A percentile compares a stretch with the other conserved stretches of the same genome.
Evolutionary conservation across 2,113 vertebrate species (phyloP).

Genomic region (Sebastes fasciatus): DNA sequence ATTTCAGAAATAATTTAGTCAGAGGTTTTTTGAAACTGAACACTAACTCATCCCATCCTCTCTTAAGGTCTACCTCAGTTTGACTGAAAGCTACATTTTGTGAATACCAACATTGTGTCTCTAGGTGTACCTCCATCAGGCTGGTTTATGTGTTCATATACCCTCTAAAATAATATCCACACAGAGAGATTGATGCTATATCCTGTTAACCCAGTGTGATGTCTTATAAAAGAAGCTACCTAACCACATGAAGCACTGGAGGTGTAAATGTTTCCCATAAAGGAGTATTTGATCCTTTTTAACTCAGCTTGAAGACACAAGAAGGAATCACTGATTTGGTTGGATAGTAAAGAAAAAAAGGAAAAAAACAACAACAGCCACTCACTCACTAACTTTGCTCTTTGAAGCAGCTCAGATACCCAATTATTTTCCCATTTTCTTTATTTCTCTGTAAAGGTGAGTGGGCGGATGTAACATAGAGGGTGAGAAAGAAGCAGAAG

Average conservation of each 20-base stretch:
- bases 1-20: not conserved
- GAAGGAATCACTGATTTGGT: conserved; percentile 11
- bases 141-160: not conserved
- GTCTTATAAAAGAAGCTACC: not conserved
- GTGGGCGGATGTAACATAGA: conserved; percentile 67
- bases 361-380: conserved; percentile 23
- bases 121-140: not conserved
- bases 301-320: not conserved
- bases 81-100: not conserved
- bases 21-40: not conserved
- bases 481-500: conserved; percentile 62
- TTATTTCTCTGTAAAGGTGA: conserved; percentile 65
- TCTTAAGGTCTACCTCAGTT: conserved; percentile 1
- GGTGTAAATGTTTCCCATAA: conserved; percentile 4
- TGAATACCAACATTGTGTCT: not conserved
- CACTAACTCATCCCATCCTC: not conserved
- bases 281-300: conserved; percentile 14
- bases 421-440: conserved; percentile 53
- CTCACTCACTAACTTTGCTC: conserved; percentile 21
- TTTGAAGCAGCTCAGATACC: conserved; percentile 39
- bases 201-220: not conserved
- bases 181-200: not conserved
- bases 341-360: conserved; percentile 6
- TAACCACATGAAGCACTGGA: not conserved
- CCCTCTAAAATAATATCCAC: not conserved